phyloP scores from a whole-genome alignment of 2,797 vertebrate genomes.

The Anas bernieri region DNA sequence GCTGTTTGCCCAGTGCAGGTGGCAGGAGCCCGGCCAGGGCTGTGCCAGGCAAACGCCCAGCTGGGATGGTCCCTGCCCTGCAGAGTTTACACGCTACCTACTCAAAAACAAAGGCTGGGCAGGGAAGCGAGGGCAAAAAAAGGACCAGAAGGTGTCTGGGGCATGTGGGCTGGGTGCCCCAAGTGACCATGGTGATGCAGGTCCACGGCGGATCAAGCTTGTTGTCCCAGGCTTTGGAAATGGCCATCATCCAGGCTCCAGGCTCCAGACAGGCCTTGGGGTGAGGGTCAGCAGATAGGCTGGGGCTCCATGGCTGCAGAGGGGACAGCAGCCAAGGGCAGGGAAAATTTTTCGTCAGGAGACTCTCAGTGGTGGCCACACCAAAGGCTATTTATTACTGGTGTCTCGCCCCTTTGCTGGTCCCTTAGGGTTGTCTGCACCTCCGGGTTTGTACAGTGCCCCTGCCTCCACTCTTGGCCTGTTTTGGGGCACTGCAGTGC shows the following conservation, averaged over 20 bases:
- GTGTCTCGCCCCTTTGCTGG: background rate
- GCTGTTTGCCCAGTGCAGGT: background rate
- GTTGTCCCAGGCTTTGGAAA: background rate
- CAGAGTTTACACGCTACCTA: fast-evolving
- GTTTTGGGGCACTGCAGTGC: fast-evolving
- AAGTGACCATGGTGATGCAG: fast-evolving
- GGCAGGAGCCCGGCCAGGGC: background rate
- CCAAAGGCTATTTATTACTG: no score
- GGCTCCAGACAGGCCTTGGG: background rate
- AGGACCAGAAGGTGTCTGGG: background rate
- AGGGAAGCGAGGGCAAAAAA: background rate
- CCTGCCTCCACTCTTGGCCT: background rate
- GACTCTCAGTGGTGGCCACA: no score
- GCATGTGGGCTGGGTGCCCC: fast-evolving
- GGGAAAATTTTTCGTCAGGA: no score
- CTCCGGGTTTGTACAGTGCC: background rate
- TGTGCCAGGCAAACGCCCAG: fast-evolving
- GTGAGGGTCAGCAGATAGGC: background rate
- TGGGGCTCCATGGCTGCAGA: background rate
- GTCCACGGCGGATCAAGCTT: fast-evolving
- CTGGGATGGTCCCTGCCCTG: background rate
- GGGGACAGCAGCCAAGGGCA: background rate
- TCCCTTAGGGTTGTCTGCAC: background rate
- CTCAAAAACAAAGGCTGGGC: background rate
- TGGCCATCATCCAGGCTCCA: fast-evolving